These are phyloP conservation scores for Rhyacichthys aspro DNA, from an alignment of 2,797 vertebrate species.

Conservation along the genomic window DNA sequence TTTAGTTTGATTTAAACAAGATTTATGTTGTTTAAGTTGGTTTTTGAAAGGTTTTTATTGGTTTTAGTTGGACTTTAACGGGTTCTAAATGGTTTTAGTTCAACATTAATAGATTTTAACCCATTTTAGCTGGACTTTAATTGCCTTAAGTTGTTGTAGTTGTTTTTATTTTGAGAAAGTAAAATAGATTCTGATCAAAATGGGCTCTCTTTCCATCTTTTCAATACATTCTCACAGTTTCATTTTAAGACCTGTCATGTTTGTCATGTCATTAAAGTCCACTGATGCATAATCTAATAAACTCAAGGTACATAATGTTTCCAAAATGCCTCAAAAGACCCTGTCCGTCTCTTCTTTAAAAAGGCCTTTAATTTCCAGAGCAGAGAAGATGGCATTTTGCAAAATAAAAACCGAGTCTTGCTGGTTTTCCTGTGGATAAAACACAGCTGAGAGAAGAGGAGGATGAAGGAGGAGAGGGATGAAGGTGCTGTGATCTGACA, in stretches of 20 bases:
- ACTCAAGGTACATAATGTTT: neutral
- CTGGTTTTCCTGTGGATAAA: conserved; percentile 43
- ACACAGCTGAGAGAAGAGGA: conserved; percentile 28
- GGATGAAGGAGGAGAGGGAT: conserved; percentile 36
- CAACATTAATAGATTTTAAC: too few species aligned
- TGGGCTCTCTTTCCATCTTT: too few species aligned
- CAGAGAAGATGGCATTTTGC: conserved; percentile 32
- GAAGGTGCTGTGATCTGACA: conserved; percentile 65
- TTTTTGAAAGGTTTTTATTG: too few species aligned
- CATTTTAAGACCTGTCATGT: neutral
- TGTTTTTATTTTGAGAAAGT: too few species aligned
- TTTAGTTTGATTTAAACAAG: too few species aligned
- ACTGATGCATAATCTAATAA: conserved; percentile 10
- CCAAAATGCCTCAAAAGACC: conserved; percentile 5
- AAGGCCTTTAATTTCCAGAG: conserved; percentile 30
- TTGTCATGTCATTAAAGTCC: conserved; percentile 8
- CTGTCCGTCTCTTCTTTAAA: conserved; percentile 1
- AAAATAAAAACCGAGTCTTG: conserved; percentile 19
- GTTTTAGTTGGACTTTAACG: too few species aligned
- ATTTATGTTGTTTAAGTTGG: too few species aligned
- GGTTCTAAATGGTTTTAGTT: too few species aligned
- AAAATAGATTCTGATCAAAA: too few species aligned
- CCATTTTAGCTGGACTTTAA: too few species aligned
- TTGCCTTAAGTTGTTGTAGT: too few species aligned
- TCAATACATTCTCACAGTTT: neutral